Percentiles rank a stretch among this genome's conserved stretches.
Evolutionary conservation across 2,888 invertebrate species (phyloP).

Genomic region (Lycocerus yunnanus): DNA sequence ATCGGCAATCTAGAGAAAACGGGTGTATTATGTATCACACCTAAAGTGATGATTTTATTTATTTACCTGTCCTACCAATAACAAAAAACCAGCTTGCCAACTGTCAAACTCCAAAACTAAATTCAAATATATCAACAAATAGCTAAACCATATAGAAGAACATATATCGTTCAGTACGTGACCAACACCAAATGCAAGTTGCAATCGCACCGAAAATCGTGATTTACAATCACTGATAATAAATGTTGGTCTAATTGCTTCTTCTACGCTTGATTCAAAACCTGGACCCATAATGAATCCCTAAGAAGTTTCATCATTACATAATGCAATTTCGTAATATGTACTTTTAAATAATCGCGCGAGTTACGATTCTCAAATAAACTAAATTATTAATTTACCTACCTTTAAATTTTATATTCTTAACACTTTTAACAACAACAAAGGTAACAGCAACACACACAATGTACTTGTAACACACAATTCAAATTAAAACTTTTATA

Average conservation of each 20-base stretch:
- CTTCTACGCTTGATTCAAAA: not conserved
- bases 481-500: not conserved
- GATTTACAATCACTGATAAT: not conserved
- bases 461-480: not conserved
- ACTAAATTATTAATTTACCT: not conserved
- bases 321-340: not conserved
- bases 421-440: slow-evolving; percentile 1
- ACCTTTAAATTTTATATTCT: not conserved
- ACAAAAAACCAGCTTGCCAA: slow-evolving; percentile 65
- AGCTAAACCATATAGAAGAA: slow-evolving; percentile 95
- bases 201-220: slow-evolving; percentile 46
- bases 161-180: slow-evolving; percentile 93
- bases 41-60: not conserved
- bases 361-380: too few species aligned
- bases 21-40: not conserved
- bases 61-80: slow-evolving; percentile 79
- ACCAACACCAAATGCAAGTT: slow-evolving; percentile 74
- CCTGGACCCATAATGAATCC: not conserved
- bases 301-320: not conserved
- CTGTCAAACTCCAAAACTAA: slow-evolving; percentile 64
- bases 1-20: slow-evolving; percentile 67
- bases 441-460: not conserved
- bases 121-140: slow-evolving; percentile 81
- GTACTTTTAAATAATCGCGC: not conserved
- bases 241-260: not conserved